A percentile compares a stretch with the other conserved stretches of the same genome.
Conservation (phyloP, 1,140 invertebrate genomes). For the Drosophila virilis region DNA sequence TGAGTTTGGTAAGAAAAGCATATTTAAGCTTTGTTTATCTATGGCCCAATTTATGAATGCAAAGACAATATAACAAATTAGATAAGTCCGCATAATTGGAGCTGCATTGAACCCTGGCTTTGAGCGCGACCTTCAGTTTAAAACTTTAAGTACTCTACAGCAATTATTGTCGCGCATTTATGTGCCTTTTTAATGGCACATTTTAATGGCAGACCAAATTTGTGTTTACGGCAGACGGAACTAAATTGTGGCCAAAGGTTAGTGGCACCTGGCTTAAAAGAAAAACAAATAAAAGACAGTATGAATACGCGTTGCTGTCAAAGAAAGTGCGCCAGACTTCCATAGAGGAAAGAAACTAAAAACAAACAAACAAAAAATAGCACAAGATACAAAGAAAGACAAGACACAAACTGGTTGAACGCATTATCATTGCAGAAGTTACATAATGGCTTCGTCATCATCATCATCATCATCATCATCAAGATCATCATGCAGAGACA, state of each 20-base stretch:
- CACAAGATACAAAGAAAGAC: constrained; percentile 23
- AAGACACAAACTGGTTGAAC: constrained; percentile 62
- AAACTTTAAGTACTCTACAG: constrained; percentile 1
- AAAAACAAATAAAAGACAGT: constrained; percentile 9
- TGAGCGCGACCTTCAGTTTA: constrained; percentile 23
- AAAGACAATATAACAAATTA: constrained; percentile 6
- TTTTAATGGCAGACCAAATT: constrained; percentile 8
- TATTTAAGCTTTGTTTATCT: neutral
- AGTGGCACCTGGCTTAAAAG: constrained; percentile 50
- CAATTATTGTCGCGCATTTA: neutral
- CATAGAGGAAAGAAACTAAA: neutral
- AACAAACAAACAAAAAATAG: constrained; percentile 28
- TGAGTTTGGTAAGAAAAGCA: neutral
- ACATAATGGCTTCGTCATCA: constrained; percentile 55
- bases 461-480: constrained; percentile 37
- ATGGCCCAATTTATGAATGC: neutral
- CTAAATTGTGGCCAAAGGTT: constrained; percentile 64
- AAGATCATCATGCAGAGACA: constrained; percentile 33
- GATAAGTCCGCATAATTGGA: neutral
- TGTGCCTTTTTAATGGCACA: neutral
- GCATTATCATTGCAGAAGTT: constrained; percentile 71
- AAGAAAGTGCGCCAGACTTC: constrained; percentile 59
- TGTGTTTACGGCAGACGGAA: constrained; percentile 63
- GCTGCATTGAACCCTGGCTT: constrained; percentile 25
- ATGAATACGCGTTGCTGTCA: constrained; percentile 10